phyloP scores from a whole-genome alignment of 2,797 vertebrate species.

The Myotis findleyi region DNA sequence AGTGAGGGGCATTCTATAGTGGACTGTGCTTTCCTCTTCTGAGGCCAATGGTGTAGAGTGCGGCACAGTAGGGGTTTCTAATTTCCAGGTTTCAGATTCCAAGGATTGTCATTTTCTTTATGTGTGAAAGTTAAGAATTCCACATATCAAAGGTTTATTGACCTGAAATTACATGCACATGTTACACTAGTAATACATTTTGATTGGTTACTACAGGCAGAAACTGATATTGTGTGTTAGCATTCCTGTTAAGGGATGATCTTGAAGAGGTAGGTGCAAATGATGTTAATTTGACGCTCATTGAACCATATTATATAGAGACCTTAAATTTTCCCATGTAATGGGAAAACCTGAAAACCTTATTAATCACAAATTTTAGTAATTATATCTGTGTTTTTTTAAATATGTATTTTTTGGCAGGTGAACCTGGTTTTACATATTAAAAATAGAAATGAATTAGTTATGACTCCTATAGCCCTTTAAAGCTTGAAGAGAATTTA shows the following conservation, averaged over 20 bases:
- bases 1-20: neutral
- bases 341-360: neutral
- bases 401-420: neutral
- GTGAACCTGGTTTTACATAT: neutral
- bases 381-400: neutral
- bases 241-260: neutral
- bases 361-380: slow-evolving; percentile 37
- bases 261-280: neutral
- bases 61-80: neutral
- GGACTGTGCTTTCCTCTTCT: neutral
- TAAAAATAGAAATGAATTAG: slow-evolving; percentile 1
- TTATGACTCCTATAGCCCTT: neutral
- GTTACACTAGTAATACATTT: neutral
- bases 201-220: neutral
- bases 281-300: neutral
- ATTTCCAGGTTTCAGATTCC: neutral
- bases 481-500: slow-evolving; percentile 8
- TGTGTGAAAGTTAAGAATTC: slow-evolving; percentile 24
- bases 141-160: neutral
- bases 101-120: slow-evolving; percentile 19
- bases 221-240: neutral
- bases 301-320: neutral
- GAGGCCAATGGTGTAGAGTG: neutral
- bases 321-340: neutral
- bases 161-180: neutral